Evolutionary conservation across 2,113 vertebrate genomes (phyloP).

Genomic region (Larimichthys polyactis): DNA sequence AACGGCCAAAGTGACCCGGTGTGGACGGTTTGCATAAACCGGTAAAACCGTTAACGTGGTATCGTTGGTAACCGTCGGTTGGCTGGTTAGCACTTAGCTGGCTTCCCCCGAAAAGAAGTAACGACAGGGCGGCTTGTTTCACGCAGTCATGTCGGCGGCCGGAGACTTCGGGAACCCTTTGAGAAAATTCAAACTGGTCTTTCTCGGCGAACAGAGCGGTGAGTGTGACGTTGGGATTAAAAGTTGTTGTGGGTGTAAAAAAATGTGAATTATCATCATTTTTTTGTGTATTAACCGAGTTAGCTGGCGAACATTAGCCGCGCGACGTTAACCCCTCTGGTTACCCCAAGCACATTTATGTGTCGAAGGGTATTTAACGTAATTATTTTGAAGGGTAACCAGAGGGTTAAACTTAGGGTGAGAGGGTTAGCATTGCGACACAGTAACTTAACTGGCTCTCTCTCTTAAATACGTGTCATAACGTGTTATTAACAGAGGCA

Average conservation of each 20-base stretch:
- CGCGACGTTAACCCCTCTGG: no score
- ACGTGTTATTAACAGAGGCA: neutral
- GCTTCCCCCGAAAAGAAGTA: constrained; percentile 50
- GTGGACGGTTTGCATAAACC: neutral
- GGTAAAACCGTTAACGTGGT: neutral
- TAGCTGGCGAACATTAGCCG: constrained; percentile 66
- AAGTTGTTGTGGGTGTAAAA: neutral
- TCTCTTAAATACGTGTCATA: neutral
- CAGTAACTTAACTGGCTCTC: neutral
- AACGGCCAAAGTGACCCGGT: neutral
- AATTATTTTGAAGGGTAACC: no score
- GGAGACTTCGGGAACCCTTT: constrained; percentile 87
- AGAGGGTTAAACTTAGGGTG: constrained; percentile 42
- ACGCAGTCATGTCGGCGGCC: constrained; percentile 82
- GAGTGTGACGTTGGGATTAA: constrained; percentile 26
- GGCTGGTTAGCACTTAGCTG: constrained; percentile 57
- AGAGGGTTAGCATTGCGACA: constrained; percentile 42
- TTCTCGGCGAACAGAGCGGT: constrained; percentile 86
- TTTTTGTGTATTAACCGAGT: neutral
- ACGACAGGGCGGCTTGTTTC: constrained; percentile 51
- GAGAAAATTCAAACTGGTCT: constrained; percentile 86
- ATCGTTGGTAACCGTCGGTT: constrained; percentile 38
- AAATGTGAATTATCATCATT: no score
- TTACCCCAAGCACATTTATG: no score
- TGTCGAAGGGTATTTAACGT: no score